phyloP scores from a whole-genome alignment of 2,797 vertebrate genomes.

The Urocyon cinereoargenteus region DNA sequence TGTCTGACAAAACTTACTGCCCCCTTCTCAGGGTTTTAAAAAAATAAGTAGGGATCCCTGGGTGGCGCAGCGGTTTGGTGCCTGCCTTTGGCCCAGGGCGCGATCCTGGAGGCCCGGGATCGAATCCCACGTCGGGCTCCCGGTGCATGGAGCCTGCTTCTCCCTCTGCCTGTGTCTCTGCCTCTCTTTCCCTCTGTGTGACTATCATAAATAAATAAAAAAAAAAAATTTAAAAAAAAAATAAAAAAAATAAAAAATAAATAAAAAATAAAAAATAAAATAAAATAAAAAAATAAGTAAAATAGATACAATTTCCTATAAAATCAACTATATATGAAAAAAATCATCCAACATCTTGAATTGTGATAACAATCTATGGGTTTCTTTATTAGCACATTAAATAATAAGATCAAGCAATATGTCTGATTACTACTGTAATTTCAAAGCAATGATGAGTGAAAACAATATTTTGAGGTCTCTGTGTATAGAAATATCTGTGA shows the following conservation, averaged over 20 bases:
- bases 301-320: neutral
- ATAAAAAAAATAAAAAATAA: too few relatives aligned
- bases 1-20: neutral
- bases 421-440: neutral
- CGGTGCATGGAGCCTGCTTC: too few relatives aligned
- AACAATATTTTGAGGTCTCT: neutral
- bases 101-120: too few relatives aligned
- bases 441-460: conserved; percentile 18
- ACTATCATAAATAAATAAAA: too few relatives aligned
- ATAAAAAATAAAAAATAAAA: too few relatives aligned
- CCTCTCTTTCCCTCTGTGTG: too few relatives aligned
- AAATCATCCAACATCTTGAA: neutral
- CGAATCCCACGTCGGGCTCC: too few relatives aligned
- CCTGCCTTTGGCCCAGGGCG: too few relatives aligned
- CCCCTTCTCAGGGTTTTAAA: conserved; percentile 6
- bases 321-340: conserved; percentile 20
- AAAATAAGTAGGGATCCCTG: neutral
- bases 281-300: neutral
- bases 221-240: too few relatives aligned
- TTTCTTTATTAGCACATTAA: conserved; percentile 34
- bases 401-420: neutral
- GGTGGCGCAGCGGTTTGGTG: too few relatives aligned
- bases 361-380: neutral
- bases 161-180: too few relatives aligned
- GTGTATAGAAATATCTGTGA: neutral